These are phyloP conservation scores for Cephalopachus bancanus DNA, from an alignment of 2,797 vertebrate species.

Conservation along the genomic window DNA sequence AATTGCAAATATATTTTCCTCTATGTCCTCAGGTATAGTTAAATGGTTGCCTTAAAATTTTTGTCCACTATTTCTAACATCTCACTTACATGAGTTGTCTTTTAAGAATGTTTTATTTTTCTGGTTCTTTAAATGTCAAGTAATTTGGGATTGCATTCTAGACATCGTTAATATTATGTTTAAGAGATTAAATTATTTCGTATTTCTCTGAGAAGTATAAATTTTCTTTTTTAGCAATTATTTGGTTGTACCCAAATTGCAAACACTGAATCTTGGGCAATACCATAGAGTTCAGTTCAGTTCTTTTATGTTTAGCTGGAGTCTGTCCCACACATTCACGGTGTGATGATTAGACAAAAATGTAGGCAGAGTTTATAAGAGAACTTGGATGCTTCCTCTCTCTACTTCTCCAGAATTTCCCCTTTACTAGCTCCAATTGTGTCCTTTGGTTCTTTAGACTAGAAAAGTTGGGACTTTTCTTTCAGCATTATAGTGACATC, in stretches of 20 bases:
- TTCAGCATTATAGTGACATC: neutral
- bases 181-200: neutral
- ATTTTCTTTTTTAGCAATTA: neutral
- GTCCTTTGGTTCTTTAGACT: neutral
- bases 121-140: constrained; percentile 26
- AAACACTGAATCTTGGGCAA: neutral
- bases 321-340: neutral
- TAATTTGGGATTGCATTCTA: constrained; percentile 4
- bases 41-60: constrained; percentile 50
- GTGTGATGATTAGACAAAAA: neutral
- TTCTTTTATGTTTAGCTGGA: neutral
- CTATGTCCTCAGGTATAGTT: neutral
- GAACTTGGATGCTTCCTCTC: neutral
- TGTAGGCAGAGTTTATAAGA: neutral
- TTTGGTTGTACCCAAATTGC: neutral
- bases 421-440: neutral
- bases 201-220: neutral
- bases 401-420: neutral
- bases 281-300: neutral
- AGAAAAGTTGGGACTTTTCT: constrained; percentile 14
- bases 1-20: neutral
- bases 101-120: constrained; percentile 41
- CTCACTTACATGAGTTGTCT: neutral
- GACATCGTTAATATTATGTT: neutral
- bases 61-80: constrained; percentile 2